Percentiles rank a stretch among this genome's conserved stretches.
These are phyloP conservation scores for Drosophila lacertosa DNA, from an alignment of 1,140 invertebrate genomes.

Conservation along the genomic window DNA sequence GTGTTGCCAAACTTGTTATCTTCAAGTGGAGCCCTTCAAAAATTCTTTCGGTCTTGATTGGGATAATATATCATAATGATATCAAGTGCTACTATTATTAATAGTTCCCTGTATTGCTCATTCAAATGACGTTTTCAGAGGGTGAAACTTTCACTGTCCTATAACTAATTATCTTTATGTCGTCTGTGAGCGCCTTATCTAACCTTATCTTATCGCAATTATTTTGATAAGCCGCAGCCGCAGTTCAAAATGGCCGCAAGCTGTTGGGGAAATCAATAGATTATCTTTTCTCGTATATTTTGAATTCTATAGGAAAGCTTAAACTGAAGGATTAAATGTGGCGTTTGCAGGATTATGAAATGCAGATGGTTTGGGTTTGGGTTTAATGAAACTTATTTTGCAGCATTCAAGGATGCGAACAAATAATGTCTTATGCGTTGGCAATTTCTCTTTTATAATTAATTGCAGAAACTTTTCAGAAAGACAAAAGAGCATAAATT, in stretches of 20 bases:
- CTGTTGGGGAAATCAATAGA: conserved; percentile 6
- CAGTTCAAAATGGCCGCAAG: conserved; percentile 5
- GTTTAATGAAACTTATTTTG: no score
- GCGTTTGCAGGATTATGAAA: no score
- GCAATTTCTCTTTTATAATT: conserved; percentile 46
- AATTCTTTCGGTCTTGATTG: not conserved
- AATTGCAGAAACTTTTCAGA: conserved; percentile 53
- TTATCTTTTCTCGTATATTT: not conserved
- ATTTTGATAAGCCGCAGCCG: conserved; percentile 12
- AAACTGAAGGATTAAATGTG: no score
- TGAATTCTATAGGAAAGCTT: no score
- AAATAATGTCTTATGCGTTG: not conserved
- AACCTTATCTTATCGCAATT: conserved; percentile 36
- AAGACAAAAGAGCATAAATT: conserved; percentile 35
- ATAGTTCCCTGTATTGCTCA: conserved; percentile 14
- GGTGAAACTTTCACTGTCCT: conserved; percentile 33
- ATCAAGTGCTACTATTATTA: conserved; percentile 14
- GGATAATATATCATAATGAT: conserved; percentile 32
- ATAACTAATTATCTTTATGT: conserved; percentile 16
- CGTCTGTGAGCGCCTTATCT: not conserved
- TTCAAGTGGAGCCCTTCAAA: not conserved
- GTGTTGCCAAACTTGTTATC: conserved; percentile 10
- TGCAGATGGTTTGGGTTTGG: no score
- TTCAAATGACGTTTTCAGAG: conserved; percentile 16
- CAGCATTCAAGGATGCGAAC: not conserved